phyloP scores from a whole-genome alignment of 2,113 vertebrate genomes.

The Chaetorhynchus papuensis region DNA sequence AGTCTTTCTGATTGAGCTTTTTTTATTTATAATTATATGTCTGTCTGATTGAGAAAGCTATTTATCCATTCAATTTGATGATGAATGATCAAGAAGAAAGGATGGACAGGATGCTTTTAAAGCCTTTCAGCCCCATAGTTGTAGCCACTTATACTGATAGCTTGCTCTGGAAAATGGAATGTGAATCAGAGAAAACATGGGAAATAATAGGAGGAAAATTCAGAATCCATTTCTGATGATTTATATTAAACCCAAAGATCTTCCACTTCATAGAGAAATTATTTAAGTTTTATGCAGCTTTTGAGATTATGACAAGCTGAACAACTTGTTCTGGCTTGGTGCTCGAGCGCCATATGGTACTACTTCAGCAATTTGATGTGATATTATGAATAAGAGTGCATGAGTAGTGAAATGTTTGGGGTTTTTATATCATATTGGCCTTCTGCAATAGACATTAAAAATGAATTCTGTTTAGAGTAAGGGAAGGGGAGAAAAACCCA shows the following conservation, averaged over 20 bases:
- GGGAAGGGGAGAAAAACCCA: neutral
- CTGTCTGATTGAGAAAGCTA: conserved; percentile 24
- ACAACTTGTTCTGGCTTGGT: conserved; percentile 64
- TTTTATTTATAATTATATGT: conserved; percentile 39
- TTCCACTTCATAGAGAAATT: conserved; percentile 68
- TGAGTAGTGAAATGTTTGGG: conserved; percentile 65
- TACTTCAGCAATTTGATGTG: conserved; percentile 69
- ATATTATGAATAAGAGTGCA: conserved; percentile 69
- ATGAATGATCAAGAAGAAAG: conserved; percentile 32
- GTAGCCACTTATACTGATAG: conserved; percentile 39
- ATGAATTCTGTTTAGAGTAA: conserved; percentile 23
- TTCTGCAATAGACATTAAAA: conserved; percentile 56
- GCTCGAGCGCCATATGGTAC: conserved; percentile 58
- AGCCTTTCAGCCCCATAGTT: conserved; percentile 3
- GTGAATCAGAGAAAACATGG: neutral
- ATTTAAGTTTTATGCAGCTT: conserved; percentile 70
- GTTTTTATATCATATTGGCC: conserved; percentile 56
- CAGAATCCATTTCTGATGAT: conserved; percentile 44
- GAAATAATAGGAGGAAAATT: conserved; percentile 21
- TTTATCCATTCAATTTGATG: neutral
- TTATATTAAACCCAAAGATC: conserved; percentile 60
- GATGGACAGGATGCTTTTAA: conserved; percentile 24
- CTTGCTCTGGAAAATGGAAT: neutral
- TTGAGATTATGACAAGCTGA: conserved; percentile 62
- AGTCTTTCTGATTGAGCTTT: neutral